Percentiles rank a stretch among this genome's conserved stretches.
Conservation (phyloP, 2,888 invertebrate genomes). For the Hanleya hanleyi region DNA sequence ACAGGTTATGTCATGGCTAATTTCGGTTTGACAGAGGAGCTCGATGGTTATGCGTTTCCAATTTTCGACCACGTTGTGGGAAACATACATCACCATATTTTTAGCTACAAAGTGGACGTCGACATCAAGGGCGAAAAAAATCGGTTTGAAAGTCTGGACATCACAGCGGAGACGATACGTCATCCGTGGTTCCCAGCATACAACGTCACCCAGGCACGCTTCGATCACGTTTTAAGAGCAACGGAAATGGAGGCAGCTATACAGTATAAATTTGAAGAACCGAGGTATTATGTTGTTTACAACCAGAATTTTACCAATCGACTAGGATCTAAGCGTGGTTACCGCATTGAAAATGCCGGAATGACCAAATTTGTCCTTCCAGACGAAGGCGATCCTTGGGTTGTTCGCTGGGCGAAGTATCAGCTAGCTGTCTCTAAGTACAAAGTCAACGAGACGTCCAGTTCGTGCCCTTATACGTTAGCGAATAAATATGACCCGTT, state of each 20-base stretch:
- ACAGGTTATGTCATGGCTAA: constrained; percentile 64
- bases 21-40: constrained; percentile 51
- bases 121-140: constrained; percentile 63
- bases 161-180: constrained; percentile 46
- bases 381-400: constrained; percentile 51
- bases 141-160: constrained; percentile 56
- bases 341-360: constrained; percentile 49
- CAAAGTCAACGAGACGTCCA: constrained; percentile 58
- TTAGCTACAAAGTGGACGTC: constrained; percentile 66
- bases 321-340: constrained; percentile 52
- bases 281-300: constrained; percentile 59
- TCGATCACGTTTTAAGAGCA: constrained; percentile 41
- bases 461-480: constrained; percentile 61
- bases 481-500: constrained; percentile 63
- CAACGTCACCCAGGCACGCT: constrained; percentile 39
- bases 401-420: constrained; percentile 59
- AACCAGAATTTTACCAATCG: constrained; percentile 39
- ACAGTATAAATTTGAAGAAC: constrained; percentile 57
- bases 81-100: constrained; percentile 64
- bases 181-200: constrained; percentile 44
- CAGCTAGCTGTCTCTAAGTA: constrained; percentile 62
- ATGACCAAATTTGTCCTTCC: constrained; percentile 58
- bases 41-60: constrained; percentile 49
- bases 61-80: constrained; percentile 51
- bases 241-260: constrained; percentile 55